Evolutionary conservation across 1,140 invertebrate species (phyloP).

Genomic region (Microplitis mediator): DNA sequence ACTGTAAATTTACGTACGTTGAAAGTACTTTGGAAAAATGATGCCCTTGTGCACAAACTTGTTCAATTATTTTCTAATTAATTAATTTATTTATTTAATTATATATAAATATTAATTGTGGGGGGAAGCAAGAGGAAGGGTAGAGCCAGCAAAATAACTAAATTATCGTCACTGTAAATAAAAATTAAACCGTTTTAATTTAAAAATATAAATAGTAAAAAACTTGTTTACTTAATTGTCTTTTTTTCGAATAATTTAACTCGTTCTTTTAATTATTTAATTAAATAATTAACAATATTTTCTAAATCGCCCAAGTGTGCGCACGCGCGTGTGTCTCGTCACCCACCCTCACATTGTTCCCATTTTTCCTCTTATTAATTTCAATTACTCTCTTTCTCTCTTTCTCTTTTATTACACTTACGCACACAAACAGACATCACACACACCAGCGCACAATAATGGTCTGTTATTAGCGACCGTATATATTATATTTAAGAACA

Average conservation of each 20-base stretch:
- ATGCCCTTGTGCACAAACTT: too few relatives aligned
- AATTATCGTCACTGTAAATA: slow-evolving; percentile 44
- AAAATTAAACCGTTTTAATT: slow-evolving; percentile 17
- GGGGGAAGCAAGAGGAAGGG: slow-evolving; percentile 63
- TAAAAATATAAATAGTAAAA: slow-evolving; percentile 2
- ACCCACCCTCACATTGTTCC: slow-evolving; percentile 12
- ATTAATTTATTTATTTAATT: slow-evolving; percentile 13
- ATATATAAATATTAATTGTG: slow-evolving; percentile 45
- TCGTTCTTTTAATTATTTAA: background rate
- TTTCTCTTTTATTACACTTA: slow-evolving; percentile 26
- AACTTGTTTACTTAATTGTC: background rate
- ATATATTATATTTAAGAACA: too few relatives aligned
- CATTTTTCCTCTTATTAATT: slow-evolving; percentile 10
- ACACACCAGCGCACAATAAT: too few relatives aligned
- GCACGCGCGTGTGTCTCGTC: slow-evolving; percentile 12
- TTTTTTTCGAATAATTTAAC: slow-evolving; percentile 29
- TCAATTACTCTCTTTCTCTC: slow-evolving; percentile 34
- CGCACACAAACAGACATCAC: background rate
- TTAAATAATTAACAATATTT: slow-evolving; percentile 8
- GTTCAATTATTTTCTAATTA: background rate
- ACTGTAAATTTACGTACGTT: too few relatives aligned
- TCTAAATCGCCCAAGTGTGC: slow-evolving; percentile 6
- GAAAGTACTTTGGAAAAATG: background rate
- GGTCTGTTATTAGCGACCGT: too few relatives aligned
- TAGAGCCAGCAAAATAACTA: slow-evolving; percentile 60